A percentile compares a stretch with the other conserved stretches of the same genome.
Conservation (phyloP, 2,888 invertebrate genomes). For the Hemithea aestivaria region DNA sequence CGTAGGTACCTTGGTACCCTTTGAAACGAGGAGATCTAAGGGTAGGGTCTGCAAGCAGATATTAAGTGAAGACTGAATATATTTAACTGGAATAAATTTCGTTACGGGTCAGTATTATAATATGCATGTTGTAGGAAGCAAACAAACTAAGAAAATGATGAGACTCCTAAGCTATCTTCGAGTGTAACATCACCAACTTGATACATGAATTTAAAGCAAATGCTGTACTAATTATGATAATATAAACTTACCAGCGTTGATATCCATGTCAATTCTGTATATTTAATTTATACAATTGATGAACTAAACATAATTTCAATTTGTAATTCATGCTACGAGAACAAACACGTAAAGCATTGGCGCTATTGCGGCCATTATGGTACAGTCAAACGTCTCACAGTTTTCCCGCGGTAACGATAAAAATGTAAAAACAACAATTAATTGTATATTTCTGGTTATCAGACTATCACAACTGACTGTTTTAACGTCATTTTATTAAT, state of each 20-base stretch:
- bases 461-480: no score
- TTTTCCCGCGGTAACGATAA: conserved; percentile 71
- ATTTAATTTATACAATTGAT: conserved; percentile 41
- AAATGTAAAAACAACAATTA: conserved; percentile 15
- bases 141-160: conserved; percentile 4
- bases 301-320: conserved; percentile 43
- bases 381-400: conserved; percentile 68
- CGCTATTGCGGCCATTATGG: conserved; percentile 77
- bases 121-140: not conserved
- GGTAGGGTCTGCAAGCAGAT: no score
- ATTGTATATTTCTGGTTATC: not conserved
- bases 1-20: no score
- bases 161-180: conserved; percentile 14
- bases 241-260: conserved; percentile 65
- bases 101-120: no score
- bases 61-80: no score
- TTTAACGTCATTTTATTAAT: conserved; percentile 1
- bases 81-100: no score
- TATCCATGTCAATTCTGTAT: conserved; percentile 67
- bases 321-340: conserved; percentile 52
- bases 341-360: conserved; percentile 74
- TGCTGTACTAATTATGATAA: conserved; percentile 1
- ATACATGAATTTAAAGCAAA: conserved; percentile 2
- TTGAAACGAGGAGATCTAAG: no score
- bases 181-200: conserved; percentile 4